Evolutionary conservation across 2,113 vertebrate species (phyloP).

Genomic region (Pseudorasbora parva): DNA sequence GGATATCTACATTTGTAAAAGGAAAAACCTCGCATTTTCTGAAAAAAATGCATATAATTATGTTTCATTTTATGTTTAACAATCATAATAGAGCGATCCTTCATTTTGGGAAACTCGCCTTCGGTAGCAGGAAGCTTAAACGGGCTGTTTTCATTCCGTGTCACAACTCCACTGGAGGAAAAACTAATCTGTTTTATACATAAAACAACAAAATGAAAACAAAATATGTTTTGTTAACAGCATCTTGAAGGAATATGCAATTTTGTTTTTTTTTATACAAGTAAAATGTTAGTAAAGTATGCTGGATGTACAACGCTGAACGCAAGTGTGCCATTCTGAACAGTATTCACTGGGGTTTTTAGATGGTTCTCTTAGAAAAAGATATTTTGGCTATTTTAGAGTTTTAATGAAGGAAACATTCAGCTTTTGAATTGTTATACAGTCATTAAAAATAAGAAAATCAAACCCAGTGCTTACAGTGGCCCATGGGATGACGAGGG

Average conservation of each 20-base stretch:
- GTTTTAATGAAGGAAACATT: too few species aligned
- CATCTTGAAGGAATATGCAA: not conserved
- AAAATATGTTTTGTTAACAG: not conserved
- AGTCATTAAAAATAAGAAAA: not conserved
- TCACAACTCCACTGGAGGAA: slow-evolving; percentile 34
- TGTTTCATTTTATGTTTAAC: not conserved
- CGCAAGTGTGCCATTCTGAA: not conserved
- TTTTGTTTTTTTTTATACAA: too few species aligned
- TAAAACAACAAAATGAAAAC: not conserved
- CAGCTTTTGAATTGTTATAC: too few species aligned
- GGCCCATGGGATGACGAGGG: slow-evolving; percentile 7
- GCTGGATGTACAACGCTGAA: not conserved
- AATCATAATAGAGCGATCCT: not conserved
- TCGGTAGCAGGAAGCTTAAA: slow-evolving; percentile 31
- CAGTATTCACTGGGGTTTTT: not conserved
- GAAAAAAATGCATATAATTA: not conserved
- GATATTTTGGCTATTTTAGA: too few species aligned
- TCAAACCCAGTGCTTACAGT: slow-evolving; percentile 26
- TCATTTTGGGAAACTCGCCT: slow-evolving; percentile 28
- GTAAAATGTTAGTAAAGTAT: too few species aligned
- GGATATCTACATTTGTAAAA: not conserved
- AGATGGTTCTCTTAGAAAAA: too few species aligned
- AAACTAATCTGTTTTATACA: slow-evolving; percentile 29
- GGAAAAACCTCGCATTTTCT: not conserved
- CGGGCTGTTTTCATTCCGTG: slow-evolving; percentile 10